A percentile compares a stretch with the other conserved stretches of the same genome.
Conservation (phyloP, 2,113 vertebrate species). For the Dendropsophus ebraccatus region DNA sequence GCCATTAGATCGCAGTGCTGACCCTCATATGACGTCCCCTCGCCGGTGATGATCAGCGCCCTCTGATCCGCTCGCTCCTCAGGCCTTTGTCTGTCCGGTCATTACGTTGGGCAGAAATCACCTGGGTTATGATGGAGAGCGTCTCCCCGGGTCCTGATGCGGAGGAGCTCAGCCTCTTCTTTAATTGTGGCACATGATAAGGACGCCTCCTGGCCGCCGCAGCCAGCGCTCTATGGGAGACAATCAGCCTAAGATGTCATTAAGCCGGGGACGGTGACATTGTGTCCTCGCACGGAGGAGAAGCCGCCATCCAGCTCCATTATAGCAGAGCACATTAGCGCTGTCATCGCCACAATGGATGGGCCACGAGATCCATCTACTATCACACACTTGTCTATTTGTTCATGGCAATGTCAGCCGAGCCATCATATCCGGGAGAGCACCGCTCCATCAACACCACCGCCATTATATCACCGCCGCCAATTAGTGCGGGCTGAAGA, state of each 20-base stretch:
- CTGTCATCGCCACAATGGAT: slow-evolving; percentile 18
- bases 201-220: background rate
- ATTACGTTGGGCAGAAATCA: background rate
- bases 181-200: slow-evolving; percentile 27
- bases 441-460: background rate
- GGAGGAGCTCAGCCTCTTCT: background rate
- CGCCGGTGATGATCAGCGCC: background rate
- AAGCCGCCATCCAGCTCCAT: slow-evolving; percentile 11
- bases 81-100: background rate
- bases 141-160: background rate
- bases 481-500: slow-evolving; percentile 29
- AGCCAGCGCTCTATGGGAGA: slow-evolving; percentile 20
- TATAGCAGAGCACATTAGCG: slow-evolving; percentile 30
- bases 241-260: slow-evolving; percentile 47
- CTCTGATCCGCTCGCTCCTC: background rate
- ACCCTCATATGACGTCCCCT: no score
- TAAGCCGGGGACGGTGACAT: background rate
- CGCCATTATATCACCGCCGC: background rate
- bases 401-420: slow-evolving; percentile 35
- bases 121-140: background rate
- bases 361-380: slow-evolving; percentile 34
- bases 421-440: background rate
- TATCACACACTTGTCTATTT: slow-evolving; percentile 19
- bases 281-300: slow-evolving; percentile 16
- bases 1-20: no score